phyloP scores from a whole-genome alignment of 2,113 vertebrate genomes.

The Cricetomys ansorgei region DNA sequence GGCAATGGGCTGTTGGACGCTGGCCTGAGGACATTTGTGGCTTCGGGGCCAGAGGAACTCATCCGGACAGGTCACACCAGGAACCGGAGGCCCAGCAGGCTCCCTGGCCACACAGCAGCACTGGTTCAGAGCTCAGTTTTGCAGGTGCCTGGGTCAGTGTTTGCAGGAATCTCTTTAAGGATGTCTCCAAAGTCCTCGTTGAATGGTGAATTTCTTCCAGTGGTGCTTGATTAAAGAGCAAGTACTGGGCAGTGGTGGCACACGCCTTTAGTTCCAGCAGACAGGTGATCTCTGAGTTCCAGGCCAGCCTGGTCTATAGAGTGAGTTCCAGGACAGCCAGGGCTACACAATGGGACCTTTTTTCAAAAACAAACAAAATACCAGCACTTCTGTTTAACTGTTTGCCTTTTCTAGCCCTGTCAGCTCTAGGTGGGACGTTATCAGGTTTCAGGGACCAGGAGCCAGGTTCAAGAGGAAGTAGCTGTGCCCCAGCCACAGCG shows the following conservation, averaged over 20 bases:
- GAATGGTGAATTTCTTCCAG: neutral
- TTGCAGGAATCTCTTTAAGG: neutral
- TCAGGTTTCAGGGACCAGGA: neutral
- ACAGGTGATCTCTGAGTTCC: neutral
- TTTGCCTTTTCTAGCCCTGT: neutral
- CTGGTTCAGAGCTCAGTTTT: neutral
- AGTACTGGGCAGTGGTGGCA: neutral
- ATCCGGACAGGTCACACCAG: neutral
- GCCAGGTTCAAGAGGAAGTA: neutral
- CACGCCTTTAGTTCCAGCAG: neutral
- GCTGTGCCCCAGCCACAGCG: neutral
- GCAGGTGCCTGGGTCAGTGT: neutral
- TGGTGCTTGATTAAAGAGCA: neutral
- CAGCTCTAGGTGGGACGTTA: neutral
- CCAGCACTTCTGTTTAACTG: no score
- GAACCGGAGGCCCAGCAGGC: neutral
- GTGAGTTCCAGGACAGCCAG: neutral
- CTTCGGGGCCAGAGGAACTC: neutral
- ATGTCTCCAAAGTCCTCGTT: neutral
- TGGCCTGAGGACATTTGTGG: neutral
- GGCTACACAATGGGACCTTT: neutral
- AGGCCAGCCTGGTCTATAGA: neutral
- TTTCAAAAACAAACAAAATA: neutral
- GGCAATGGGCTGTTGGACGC: neutral
- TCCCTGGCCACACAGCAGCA: neutral